These are phyloP conservation scores for Trachythela sp. DNA, from an alignment of 64 coral and sea anemone species.

Conservation along the genomic window DNA sequence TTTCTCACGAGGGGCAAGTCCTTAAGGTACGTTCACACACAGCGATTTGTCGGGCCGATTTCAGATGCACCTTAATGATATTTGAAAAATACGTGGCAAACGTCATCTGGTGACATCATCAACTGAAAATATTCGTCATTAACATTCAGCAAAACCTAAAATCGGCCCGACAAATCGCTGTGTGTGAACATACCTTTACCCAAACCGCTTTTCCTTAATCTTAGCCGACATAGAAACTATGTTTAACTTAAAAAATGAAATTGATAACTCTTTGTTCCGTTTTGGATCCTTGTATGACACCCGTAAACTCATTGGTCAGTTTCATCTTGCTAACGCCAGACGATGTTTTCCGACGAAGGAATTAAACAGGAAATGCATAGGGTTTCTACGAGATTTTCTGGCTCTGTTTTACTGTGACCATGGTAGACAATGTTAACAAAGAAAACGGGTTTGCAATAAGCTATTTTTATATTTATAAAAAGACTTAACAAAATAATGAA, in stretches of 20 bases:
- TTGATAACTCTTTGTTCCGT: background rate
- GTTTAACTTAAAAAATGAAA: background rate
- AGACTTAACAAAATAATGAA: background rate
- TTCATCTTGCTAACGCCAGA: background rate
- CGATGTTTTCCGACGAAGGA: background rate
- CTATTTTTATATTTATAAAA: background rate
- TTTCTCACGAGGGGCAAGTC: too few relatives aligned
- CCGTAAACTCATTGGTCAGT: background rate
- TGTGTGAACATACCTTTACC: too few relatives aligned
- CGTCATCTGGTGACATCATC: too few relatives aligned
- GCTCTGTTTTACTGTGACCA: too few relatives aligned
- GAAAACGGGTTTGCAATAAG: background rate
- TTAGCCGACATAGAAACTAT: background rate
- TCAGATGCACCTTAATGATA: too few relatives aligned
- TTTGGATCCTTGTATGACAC: background rate
- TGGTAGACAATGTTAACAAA: background rate
- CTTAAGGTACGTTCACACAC: too few relatives aligned
- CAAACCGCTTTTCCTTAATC: background rate
- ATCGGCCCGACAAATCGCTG: too few relatives aligned
- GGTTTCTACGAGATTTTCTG: background rate
- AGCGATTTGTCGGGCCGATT: too few relatives aligned
- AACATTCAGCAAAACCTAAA: too few relatives aligned
- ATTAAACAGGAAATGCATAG: background rate
- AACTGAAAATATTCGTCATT: too few relatives aligned
- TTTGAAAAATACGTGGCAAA: too few relatives aligned